Conservation (phyloP, 1,140 invertebrate genomes). For the Drosophila arawakana region DNA sequence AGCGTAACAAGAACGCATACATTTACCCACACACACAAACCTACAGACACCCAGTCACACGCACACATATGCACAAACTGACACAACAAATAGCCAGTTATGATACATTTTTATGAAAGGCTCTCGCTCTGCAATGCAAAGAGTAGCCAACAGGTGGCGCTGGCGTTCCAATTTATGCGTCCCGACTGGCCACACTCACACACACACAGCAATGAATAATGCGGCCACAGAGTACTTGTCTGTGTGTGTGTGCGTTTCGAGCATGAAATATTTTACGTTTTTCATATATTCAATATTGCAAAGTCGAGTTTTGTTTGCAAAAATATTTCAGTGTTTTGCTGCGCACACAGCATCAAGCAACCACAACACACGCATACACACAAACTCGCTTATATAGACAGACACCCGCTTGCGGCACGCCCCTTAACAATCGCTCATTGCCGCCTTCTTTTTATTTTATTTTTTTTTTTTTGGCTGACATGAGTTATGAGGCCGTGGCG, state of each 20-base stretch:
- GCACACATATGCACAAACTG: constrained; percentile 4
- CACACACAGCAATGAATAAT: constrained; percentile 62
- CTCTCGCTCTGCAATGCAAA: constrained; percentile 21
- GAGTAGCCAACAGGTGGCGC: constrained; percentile 71
- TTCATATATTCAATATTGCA: constrained; percentile 81
- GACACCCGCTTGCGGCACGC: constrained; percentile 8
- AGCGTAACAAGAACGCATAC: constrained; percentile 53
- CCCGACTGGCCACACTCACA: constrained; percentile 53
- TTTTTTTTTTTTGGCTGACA: constrained; percentile 34
- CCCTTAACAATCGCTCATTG: constrained; percentile 65
- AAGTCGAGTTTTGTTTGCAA: constrained; percentile 40
- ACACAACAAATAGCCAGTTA: constrained; percentile 66
- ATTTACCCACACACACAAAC: neutral
- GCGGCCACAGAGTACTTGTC: neutral
- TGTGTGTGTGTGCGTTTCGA: constrained; percentile 30
- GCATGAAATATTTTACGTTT: constrained; percentile 69
- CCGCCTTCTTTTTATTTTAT: constrained; percentile 3
- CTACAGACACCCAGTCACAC: constrained; percentile 22
- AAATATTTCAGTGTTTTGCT: constrained; percentile 47
- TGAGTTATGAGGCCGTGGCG: constrained; percentile 66
- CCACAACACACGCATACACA: constrained; percentile 8
- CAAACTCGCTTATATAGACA: neutral
- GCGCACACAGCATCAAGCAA: constrained; percentile 24
- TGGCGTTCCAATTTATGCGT: constrained; percentile 76
- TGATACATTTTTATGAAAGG: constrained; percentile 73